phyloP scores from a whole-genome alignment of 2,888 invertebrate species.

The Oscheius sp. region DNA sequence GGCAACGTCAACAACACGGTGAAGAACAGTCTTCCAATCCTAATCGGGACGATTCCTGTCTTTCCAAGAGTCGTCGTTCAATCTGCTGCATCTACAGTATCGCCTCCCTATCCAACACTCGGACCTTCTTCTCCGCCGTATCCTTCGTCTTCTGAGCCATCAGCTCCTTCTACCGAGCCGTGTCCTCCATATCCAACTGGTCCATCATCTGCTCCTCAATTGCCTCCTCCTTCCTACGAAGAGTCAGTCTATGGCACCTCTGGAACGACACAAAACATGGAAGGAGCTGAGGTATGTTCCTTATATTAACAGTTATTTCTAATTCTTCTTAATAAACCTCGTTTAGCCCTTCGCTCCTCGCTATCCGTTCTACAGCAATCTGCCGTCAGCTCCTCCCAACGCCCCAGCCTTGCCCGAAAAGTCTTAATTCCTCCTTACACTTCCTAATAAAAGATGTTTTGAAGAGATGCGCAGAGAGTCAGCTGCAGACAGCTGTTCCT shows the following conservation, averaged over 20 bases:
- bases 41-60: conserved; percentile 35
- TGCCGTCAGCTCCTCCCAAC: conserved; percentile 8
- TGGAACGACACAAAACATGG: conserved; percentile 24
- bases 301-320: background rate
- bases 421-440: background rate
- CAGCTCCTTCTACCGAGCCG: background rate
- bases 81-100: too few species aligned
- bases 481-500: conserved; percentile 15
- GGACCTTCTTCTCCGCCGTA: background rate
- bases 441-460: conserved; percentile 6
- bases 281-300: conserved; percentile 8
- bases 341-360: conserved; percentile 24
- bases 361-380: conserved; percentile 23
- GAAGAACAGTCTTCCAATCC: conserved; percentile 14
- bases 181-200: background rate
- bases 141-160: background rate
- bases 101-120: background rate
- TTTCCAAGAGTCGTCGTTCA: background rate
- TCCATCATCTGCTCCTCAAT: background rate
- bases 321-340: background rate
- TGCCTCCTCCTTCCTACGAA: conserved; percentile 22
- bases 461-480: conserved; percentile 9
- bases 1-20: conserved; percentile 22
- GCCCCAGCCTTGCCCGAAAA: conserved; percentile 12
- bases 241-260: conserved; percentile 24